Evolutionary conservation across 2,888 invertebrate species (phyloP), one percentile per base, ranked within the genome.

Genomic region (Sthenelais limicola): DNA sequence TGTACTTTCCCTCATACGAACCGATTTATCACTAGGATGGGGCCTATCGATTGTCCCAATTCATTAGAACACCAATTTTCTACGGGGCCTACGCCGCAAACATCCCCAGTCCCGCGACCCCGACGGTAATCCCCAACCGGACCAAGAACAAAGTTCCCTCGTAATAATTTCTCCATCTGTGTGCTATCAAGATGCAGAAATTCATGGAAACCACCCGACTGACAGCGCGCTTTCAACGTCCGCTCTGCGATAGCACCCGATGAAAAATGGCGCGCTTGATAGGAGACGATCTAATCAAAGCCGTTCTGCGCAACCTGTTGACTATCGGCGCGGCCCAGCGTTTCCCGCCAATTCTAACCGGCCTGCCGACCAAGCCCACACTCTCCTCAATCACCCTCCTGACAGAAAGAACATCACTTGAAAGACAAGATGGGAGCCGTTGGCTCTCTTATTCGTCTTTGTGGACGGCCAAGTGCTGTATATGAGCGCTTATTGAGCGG

Each of bases 111-210:
- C 62, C 3, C 1, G 2, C 4, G 21, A 24, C 38, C 35, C 38
- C 24, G 15, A 62, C 43, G 38, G 38, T 43, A 15, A 1, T 18
- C 43, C 43, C 18, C 43, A 9, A 43, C 26, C 38, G 62, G 62
- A 26, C 35, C n/a, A 5, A 62, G 24, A 62, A 62, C 62, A 62
- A 62, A 62, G 62, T 62, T 62, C n/a, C 38, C 62, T 28, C 7
- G 21, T 62, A 35, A 62, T 62, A 62, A 62, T 62, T 62, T 28
- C 38, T 38, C 62, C 62, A 62, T 62, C 62, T 62, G 62, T 5
- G 5, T 43, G 62, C 62, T 62, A 62, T 62, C 62, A 62, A 62
- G 62, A 62, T 62, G 62, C 62, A 62, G 62, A 62, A 62, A 62
- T 62, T 62, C 62, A 62, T 62, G 62, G 62, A 21, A 62, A 3